Conservation (phyloP, 2,797 vertebrate genomes). For the Erethizon dorsatum region DNA sequence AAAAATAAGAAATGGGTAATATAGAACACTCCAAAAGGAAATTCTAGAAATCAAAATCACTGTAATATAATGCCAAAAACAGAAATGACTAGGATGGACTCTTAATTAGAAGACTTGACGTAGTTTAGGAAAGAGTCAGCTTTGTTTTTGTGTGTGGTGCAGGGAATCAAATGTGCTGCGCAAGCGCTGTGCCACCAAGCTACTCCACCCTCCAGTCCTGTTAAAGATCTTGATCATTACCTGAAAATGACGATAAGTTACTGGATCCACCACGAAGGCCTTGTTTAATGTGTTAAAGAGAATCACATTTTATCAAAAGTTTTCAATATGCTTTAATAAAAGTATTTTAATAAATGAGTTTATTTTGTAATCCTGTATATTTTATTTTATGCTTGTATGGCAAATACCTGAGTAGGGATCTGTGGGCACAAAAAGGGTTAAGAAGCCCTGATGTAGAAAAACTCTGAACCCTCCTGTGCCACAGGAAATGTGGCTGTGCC, state of each 20-base stretch:
- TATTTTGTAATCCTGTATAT: neutral
- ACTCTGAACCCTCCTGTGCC: neutral
- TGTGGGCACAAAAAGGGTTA: neutral
- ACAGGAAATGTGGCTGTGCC: neutral
- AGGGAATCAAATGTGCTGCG: neutral
- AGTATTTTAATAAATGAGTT: neutral
- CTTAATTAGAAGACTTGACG: neutral
- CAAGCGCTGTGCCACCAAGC: neutral
- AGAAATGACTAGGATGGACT: neutral
- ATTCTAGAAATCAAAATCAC: neutral
- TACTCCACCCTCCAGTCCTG: neutral
- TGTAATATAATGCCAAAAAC: neutral
- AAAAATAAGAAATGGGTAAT: neutral
- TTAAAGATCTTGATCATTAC: neutral
- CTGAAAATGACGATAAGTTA: neutral
- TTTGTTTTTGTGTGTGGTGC: neutral
- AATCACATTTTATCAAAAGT: neutral
- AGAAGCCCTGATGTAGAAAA: neutral
- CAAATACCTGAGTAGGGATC: neutral
- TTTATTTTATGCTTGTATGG: conserved; percentile 31
- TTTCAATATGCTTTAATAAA: neutral
- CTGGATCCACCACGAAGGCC: neutral
- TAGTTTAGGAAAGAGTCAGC: neutral
- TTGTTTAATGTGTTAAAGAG: conserved; percentile 14
- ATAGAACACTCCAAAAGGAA: neutral